Conservation (phyloP, 1,140 invertebrate species). For the Calephelis nemesis region DNA sequence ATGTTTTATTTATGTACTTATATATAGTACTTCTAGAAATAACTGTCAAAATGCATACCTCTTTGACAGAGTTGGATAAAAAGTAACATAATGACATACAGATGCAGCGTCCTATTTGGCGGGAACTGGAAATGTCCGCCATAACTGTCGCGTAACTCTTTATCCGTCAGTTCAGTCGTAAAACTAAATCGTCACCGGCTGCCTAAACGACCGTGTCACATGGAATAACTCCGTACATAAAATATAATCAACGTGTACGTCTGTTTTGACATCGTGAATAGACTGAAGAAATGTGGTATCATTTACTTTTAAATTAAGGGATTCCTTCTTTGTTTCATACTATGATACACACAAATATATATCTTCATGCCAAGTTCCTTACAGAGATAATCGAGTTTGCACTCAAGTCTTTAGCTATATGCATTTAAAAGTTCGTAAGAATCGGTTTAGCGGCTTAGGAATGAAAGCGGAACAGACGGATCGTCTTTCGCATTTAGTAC, state of each 20-base stretch:
- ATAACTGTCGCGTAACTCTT: conserved; percentile 73
- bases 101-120: conserved; percentile 26
- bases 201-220: conserved; percentile 38
- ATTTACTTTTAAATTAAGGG: background rate
- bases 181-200: conserved; percentile 72
- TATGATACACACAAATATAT: no score
- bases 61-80: background rate
- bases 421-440: no score
- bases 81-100: conserved; percentile 12
- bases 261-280: conserved; percentile 10
- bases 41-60: background rate
- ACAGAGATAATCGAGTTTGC: no score
- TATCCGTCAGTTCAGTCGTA: conserved; percentile 62
- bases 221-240: conserved; percentile 1
- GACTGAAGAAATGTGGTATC: background rate
- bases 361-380: no score
- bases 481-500: no score
- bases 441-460: no score
- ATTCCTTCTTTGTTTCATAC: no score
- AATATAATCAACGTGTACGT: conserved; percentile 2
- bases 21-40: no score
- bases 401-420: no score
- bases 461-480: no score
- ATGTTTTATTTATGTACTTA: no score
- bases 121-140: conserved; percentile 47